Conservation (phyloP, 2,797 vertebrate genomes). For the Pangasius krempfi region DNA sequence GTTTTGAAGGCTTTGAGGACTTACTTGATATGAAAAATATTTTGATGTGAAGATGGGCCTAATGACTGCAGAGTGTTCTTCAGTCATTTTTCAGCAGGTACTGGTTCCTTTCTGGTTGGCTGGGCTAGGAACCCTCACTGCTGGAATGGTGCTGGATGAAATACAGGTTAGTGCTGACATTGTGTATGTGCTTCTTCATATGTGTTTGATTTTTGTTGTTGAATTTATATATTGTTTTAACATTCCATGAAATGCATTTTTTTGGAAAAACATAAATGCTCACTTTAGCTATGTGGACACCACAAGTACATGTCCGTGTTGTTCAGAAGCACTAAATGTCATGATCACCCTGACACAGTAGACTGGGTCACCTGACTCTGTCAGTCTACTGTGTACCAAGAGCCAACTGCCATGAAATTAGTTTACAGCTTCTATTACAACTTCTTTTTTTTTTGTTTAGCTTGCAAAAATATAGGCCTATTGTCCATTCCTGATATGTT, state of each 20-base stretch:
- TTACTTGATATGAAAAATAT: not conserved
- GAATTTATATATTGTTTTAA: not conserved
- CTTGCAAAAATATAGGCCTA: no score
- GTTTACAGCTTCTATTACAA: not conserved
- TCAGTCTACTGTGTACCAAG: not conserved
- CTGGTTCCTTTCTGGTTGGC: slow-evolving; percentile 81
- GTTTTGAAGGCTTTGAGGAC: not conserved
- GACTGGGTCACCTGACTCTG: not conserved
- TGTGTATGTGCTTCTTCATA: not conserved
- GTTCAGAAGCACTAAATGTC: slow-evolving; percentile 20
- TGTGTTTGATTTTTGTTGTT: not conserved
- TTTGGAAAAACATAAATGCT: not conserved
- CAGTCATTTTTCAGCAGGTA: slow-evolving; percentile 80
- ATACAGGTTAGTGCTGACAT: slow-evolving; percentile 79
- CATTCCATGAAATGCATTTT: not conserved
- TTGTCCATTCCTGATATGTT: not conserved
- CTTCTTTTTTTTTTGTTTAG: not conserved
- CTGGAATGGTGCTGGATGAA: slow-evolving; percentile 84
- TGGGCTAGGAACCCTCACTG: slow-evolving; percentile 85
- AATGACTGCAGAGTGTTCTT: slow-evolving; percentile 72
- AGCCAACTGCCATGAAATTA: not conserved
- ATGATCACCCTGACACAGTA: slow-evolving; percentile 31
- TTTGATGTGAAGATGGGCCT: not conserved
- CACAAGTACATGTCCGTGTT: slow-evolving; percentile 27
- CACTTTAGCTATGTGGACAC: not conserved